These are phyloP conservation scores for Drosophila multiciliata DNA, from an alignment of 2,888 invertebrate genomes.

Conservation along the genomic window DNA sequence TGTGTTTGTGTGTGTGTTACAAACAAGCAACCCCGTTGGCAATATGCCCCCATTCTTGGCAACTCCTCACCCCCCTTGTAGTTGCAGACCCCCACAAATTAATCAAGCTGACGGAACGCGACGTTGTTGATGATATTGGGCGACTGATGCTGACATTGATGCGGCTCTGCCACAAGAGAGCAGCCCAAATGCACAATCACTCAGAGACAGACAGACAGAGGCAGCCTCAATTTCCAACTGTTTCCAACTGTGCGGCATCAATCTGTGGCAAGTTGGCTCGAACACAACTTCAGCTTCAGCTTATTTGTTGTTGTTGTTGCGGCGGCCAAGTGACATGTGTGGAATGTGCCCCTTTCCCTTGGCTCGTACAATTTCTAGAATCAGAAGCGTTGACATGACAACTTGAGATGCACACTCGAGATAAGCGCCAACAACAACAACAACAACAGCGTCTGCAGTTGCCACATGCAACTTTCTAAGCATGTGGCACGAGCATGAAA, in stretches of 20 bases:
- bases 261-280: constrained; percentile 65
- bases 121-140: constrained; percentile 81
- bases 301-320: constrained; percentile 19
- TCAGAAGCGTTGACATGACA: constrained; percentile 84
- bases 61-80: background rate
- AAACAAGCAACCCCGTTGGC: constrained; percentile 15
- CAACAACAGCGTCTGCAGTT: constrained; percentile 16
- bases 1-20: background rate
- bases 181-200: constrained; percentile 66
- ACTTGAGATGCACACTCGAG: constrained; percentile 77
- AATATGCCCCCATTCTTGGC: background rate
- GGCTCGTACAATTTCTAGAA: constrained; percentile 54
- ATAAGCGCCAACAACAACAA: constrained; percentile 56
- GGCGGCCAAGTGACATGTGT: constrained; percentile 46
- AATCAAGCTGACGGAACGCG: constrained; percentile 78
- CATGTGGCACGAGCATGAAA: constrained; percentile 78
- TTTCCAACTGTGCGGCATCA: constrained; percentile 80
- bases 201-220: constrained; percentile 42
- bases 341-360: constrained; percentile 44
- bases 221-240: constrained; percentile 31
- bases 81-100: constrained; percentile 72
- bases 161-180: constrained; percentile 75
- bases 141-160: constrained; percentile 81
- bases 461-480: constrained; percentile 66
- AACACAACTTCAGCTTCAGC: constrained; percentile 51